Percentiles rank a stretch among this genome's conserved stretches.
Conservation (phyloP, 2,113 vertebrate genomes). For the Chionis minor region DNA sequence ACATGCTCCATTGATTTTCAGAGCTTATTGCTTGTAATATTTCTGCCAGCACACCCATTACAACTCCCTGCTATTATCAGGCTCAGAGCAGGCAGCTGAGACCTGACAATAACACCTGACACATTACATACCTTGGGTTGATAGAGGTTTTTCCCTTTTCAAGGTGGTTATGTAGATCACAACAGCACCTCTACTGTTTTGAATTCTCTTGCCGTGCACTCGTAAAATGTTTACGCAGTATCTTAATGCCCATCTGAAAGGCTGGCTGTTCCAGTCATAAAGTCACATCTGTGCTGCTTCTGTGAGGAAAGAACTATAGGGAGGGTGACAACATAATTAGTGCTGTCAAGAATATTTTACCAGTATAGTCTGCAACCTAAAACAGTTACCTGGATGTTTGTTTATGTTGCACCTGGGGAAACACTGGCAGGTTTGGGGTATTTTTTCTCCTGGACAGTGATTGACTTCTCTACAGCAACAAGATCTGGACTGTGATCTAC, state of each 20-base stretch:
- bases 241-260: not conserved
- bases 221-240: not conserved
- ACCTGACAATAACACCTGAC: conserved; percentile 1
- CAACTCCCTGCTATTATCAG: not conserved
- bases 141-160: not conserved
- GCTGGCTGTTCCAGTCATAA: not conserved
- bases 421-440: not conserved
- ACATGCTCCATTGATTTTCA: not conserved
- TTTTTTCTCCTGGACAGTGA: not conserved
- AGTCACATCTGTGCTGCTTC: not conserved
- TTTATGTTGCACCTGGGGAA: not conserved
- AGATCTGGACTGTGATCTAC: not conserved
- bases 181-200: not conserved
- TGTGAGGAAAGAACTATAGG: not conserved
- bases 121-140: accelerated
- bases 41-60: not conserved
- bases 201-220: not conserved
- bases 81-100: not conserved
- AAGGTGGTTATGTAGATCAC: not conserved
- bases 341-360: not conserved
- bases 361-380: not conserved
- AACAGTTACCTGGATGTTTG: not conserved
- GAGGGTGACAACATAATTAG: not conserved
- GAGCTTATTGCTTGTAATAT: not conserved
- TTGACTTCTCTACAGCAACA: not conserved